These are phyloP conservation scores for Rhyacophila evoluta DNA, from an alignment of 2,888 invertebrate genomes.

Conservation along the genomic window DNA sequence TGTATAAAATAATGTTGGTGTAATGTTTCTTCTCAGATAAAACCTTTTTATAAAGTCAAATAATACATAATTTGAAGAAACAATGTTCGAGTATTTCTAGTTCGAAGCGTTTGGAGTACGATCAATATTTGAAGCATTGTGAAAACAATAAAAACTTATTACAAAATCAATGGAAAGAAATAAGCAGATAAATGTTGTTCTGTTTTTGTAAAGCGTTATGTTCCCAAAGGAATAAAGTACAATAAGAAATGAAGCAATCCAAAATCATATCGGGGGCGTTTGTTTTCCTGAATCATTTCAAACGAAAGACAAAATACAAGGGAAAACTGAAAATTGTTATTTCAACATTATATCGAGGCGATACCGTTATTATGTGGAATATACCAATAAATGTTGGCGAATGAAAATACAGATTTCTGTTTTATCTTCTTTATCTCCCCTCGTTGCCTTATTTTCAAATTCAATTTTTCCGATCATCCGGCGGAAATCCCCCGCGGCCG, in stretches of 20 bases:
- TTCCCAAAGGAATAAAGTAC: conserved; percentile 20
- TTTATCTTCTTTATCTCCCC: conserved; percentile 53
- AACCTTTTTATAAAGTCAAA: no score
- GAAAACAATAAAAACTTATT: not conserved
- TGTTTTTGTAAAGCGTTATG: not conserved
- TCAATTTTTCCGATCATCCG: conserved; percentile 54
- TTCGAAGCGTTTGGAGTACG: not conserved
- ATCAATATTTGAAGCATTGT: not conserved
- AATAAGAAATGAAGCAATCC: conserved; percentile 45
- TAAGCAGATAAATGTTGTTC: conserved; percentile 12
- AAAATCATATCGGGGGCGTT: conserved; percentile 29
- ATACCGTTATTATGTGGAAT: conserved; percentile 52
- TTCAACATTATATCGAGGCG: conserved; percentile 42
- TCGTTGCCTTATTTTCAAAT: conserved; percentile 53
- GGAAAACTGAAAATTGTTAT: conserved; percentile 41
- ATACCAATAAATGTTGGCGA: conserved; percentile 52
- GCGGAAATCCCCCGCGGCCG: conserved; percentile 46
- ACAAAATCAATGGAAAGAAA: not conserved
- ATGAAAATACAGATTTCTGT: conserved; percentile 52
- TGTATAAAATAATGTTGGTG: no score
- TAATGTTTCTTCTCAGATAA: no score
- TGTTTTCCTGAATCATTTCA: conserved; percentile 4
- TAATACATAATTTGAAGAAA: no score
- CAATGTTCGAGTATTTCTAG: no score
- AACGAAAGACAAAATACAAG: conserved; percentile 7